Conservation (phyloP, 2,113 vertebrate genomes). For the Lamprotornis superbus region DNA sequence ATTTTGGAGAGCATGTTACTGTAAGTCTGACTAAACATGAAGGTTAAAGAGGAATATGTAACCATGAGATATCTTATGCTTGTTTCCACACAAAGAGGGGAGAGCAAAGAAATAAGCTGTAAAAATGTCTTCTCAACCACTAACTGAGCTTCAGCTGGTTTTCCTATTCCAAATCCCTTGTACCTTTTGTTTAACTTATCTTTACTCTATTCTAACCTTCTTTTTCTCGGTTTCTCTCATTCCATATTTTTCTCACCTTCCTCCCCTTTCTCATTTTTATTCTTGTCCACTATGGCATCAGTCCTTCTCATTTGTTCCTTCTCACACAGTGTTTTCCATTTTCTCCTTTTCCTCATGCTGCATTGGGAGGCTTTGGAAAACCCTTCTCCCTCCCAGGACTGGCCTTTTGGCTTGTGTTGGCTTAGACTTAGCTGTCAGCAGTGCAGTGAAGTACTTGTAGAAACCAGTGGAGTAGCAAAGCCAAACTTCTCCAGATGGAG, state of each 20-base stretch:
- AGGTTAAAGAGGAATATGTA: neutral
- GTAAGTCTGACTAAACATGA: neutral
- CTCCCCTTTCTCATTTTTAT: neutral
- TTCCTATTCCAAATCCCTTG: neutral
- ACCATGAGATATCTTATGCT: neutral
- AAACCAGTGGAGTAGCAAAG: neutral
- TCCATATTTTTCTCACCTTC: neutral
- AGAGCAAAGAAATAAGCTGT: neutral
- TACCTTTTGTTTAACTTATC: neutral
- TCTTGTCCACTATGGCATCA: neutral
- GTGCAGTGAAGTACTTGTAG: neutral
- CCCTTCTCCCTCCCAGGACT: neutral
- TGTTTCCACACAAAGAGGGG: neutral
- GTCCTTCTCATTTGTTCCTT: neutral
- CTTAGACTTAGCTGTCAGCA: neutral
- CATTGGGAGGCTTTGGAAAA: neutral
- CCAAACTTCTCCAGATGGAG: neutral
- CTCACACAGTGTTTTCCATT: neutral
- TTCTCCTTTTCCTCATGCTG: neutral
- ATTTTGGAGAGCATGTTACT: conserved; percentile 8
- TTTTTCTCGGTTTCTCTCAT: neutral
- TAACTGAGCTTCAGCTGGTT: neutral
- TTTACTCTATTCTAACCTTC: neutral
- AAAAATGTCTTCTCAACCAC: neutral
- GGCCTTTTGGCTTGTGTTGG: neutral